Evolutionary conservation across 2,797 vertebrate genomes (phyloP).

Genomic region (Craterocephalus amniculus): DNA sequence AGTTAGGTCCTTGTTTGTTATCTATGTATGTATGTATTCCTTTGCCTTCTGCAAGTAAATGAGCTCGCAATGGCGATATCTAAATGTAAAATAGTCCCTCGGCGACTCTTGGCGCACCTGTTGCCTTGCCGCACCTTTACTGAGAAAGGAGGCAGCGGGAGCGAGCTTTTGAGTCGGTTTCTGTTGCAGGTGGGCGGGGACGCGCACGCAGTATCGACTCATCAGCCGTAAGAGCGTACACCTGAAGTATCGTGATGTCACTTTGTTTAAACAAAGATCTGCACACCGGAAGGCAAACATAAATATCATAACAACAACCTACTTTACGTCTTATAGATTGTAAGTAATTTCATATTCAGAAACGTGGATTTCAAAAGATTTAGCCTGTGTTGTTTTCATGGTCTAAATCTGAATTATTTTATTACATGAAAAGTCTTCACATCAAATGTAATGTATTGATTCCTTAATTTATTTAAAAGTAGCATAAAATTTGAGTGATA

Average conservation of each 20-base stretch:
- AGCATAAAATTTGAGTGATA: not conserved
- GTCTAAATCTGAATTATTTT: no score
- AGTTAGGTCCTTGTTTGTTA: not conserved
- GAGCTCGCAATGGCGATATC: accelerated
- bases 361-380: not conserved
- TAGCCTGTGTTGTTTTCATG: no score
- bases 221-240: conserved; percentile 23
- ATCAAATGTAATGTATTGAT: no score
- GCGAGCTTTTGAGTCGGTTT: conserved; percentile 77
- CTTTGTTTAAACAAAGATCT: conserved; percentile 12
- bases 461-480: not conserved
- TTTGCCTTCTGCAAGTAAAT: accelerated
- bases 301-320: not conserved
- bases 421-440: no score
- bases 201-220: conserved; percentile 79
- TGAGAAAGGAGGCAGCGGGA: conserved; percentile 49
- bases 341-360: not conserved
- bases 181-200: conserved; percentile 69
- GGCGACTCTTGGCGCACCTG: conserved; percentile 71
- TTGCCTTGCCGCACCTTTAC: conserved; percentile 73
- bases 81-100: not conserved
- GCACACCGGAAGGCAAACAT: not conserved
- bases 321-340: not conserved
- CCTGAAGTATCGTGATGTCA: conserved; percentile 77
- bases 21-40: not conserved